Percentiles rank a stretch among this genome's conserved stretches.
Conservation (phyloP, 2,888 invertebrate species). For the Parochlus steinenii region DNA sequence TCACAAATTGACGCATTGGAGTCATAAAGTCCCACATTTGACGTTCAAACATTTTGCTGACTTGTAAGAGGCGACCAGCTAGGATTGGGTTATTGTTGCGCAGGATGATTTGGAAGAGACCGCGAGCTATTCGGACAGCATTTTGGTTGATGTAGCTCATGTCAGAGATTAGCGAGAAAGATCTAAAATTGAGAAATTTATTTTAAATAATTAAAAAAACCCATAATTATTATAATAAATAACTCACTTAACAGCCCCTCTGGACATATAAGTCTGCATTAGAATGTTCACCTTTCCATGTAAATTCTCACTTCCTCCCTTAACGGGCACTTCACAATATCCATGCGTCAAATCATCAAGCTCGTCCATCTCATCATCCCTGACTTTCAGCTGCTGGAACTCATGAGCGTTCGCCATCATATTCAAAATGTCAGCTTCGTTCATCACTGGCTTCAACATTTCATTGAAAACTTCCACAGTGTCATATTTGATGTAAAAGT, state of each 20-base stretch:
- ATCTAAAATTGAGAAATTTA: too few species aligned
- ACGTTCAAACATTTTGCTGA: constrained; percentile 87
- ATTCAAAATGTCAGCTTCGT: constrained; percentile 68
- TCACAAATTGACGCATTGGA: constrained; percentile 71
- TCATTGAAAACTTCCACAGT: constrained; percentile 90
- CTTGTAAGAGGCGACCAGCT: constrained; percentile 64
- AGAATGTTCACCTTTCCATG: constrained; percentile 92
- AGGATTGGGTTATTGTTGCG: constrained; percentile 80
- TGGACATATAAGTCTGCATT: constrained; percentile 75
- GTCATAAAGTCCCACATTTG: constrained; percentile 79
- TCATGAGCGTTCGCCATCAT: constrained; percentile 88
- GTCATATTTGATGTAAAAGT: constrained; percentile 93
- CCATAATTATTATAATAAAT: too few species aligned
- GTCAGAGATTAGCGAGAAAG: constrained; percentile 28
- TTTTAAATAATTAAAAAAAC: too few species aligned
- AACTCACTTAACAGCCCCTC: constrained; percentile 62
- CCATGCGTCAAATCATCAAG: constrained; percentile 57
- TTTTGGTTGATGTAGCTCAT: constrained; percentile 46
- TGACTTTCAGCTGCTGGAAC: constrained; percentile 86
- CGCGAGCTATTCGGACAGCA: constrained; percentile 75
- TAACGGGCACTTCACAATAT: constrained; percentile 61
- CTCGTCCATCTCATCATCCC: constrained; percentile 90
- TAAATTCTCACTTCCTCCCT: constrained; percentile 73
- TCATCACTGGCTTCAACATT: constrained; percentile 61
- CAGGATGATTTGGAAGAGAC: constrained; percentile 85